Evolutionary conservation across 2,888 invertebrate species (phyloP), one percentile per base, ranked within the genome.

Genomic region (Cerastoderma edule): DNA sequence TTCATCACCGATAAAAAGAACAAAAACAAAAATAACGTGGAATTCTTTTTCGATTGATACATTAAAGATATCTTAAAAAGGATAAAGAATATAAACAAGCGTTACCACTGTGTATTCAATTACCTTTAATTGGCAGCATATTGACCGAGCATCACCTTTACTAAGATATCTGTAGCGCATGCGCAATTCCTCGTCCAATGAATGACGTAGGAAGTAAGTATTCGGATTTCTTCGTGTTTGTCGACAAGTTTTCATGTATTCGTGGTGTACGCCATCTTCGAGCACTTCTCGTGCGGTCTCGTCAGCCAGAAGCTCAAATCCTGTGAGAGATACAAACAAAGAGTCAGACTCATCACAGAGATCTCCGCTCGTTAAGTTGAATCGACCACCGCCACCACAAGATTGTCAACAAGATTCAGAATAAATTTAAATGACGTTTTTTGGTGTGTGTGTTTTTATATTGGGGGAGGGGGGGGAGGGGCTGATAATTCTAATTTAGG

Each of bases 111-210:
- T n/a, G n/a, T n/a, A n/a, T n/a, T n/a, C 28, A 2, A 48, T 48
- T 74, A 85, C 88, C 85, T 83, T 80, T 39, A 88, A 82, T 66
- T 85, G 83, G 35, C 81, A 79, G 8, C 85, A 74, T 50, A 88
- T 64, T 8, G 86, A 76, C 1, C 72, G 78, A 19, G 83, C 83
- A 46, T 87, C 88, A 0, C 82, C 82, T 50, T 84, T 81, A 35
- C 80, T 84, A 30, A 87, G 80, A 71, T 87, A 88, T 30, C 88
- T 78, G 68, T 84, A 73, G n/a, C 81, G 82, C 83, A 88, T 83
- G 10, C 56, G 63, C 44, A 88, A 67, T 1, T 83, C 78, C 19
- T 88, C 88, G n/a, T 86, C 85, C n/a, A 80, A 68, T 16, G 80
- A 81, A 64, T 87, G 85, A 5, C 87, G 83, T 30, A 88, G 67